These are phyloP conservation scores for Chrysogorgia sp. DNA, from an alignment of 92 coral and sea anemone species.

Conservation along the genomic window DNA sequence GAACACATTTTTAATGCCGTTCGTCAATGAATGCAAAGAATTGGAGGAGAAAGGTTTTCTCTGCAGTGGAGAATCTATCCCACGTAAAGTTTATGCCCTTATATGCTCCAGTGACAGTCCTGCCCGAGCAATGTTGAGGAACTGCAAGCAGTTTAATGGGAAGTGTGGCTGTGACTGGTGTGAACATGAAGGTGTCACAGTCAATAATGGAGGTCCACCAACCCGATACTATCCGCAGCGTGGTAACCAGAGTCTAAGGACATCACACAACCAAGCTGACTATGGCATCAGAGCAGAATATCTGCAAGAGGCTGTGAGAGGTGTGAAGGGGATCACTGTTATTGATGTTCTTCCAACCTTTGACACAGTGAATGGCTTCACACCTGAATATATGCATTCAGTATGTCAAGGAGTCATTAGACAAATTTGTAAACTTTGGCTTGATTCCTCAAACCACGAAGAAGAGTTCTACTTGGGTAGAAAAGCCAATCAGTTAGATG, in stretches of 20 bases:
- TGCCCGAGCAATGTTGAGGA: conserved; percentile 29
- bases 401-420: conserved; percentile 35
- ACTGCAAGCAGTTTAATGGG: conserved; percentile 47
- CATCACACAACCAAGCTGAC: conserved; percentile 22
- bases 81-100: conserved; percentile 13
- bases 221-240: conserved; percentile 36
- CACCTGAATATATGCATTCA: conserved; percentile 41
- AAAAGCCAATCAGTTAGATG: conserved; percentile 7
- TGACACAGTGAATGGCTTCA: conserved; percentile 34
- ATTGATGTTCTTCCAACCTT: conserved; percentile 30
- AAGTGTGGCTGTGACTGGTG: conserved; percentile 40
- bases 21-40: conserved; percentile 25
- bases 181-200: conserved; percentile 21
- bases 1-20: conserved; percentile 20
- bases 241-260: conserved; percentile 30
- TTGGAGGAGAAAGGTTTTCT: conserved; percentile 30
- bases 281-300: conserved; percentile 1
- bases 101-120: conserved; percentile 33
- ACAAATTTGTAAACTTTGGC: conserved; percentile 31
- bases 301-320: conserved; percentile 18
- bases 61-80: not conserved
- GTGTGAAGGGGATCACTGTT: conserved; percentile 10
- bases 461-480: conserved; percentile 28
- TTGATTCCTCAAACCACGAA: conserved; percentile 37
- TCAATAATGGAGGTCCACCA: conserved; percentile 15